phyloP scores from a whole-genome alignment of 2,113 vertebrate species.

The Myiozetetes cayanensis region DNA sequence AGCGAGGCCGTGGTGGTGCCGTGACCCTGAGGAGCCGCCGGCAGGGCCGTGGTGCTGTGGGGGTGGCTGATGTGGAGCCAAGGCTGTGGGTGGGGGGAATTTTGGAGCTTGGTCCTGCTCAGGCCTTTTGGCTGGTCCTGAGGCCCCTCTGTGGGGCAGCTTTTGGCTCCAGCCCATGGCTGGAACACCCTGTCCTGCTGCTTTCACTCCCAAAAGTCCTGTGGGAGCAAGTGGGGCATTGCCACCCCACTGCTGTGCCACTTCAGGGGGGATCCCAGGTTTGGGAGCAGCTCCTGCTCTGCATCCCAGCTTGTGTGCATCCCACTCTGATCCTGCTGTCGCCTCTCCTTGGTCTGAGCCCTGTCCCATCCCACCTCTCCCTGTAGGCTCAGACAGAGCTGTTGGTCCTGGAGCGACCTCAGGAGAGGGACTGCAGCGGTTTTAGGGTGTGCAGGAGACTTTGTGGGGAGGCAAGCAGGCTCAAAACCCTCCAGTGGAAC shows the following conservation, averaged over 20 bases:
- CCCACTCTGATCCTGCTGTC: accelerated
- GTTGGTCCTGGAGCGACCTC: background rate
- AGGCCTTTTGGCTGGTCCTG: background rate
- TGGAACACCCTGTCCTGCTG: accelerated
- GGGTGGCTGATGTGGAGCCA: accelerated
- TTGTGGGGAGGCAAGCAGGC: background rate
- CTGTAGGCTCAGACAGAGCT: background rate
- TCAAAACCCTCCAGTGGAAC: background rate
- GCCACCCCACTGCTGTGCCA: accelerated
- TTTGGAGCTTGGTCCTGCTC: background rate
- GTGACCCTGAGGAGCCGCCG: background rate
- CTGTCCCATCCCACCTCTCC: background rate
- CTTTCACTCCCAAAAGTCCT: accelerated
- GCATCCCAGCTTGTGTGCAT: accelerated
- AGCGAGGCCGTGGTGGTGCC: accelerated
- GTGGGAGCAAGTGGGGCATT: accelerated
- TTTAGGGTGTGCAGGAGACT: background rate
- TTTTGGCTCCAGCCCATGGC: accelerated
- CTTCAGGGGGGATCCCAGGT: accelerated
- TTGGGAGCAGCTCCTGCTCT: background rate
- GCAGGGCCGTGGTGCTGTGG: accelerated
- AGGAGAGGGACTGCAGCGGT: accelerated
- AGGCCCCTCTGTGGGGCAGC: background rate
- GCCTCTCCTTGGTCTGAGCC: background rate
- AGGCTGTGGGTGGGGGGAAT: background rate